Conservation (phyloP, 2,888 invertebrate species). For the Drosophila prostipennis region DNA sequence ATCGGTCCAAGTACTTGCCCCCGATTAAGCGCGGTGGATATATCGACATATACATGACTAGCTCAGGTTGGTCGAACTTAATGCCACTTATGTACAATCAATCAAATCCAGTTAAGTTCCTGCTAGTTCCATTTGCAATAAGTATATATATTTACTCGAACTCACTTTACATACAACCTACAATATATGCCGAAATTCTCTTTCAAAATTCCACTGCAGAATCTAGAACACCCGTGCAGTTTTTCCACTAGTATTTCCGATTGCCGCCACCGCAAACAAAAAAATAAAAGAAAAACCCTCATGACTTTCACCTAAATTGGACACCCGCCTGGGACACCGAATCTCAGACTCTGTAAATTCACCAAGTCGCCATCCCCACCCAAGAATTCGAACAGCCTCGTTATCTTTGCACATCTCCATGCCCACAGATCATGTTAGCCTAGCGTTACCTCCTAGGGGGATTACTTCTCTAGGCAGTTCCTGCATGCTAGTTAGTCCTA, state of each 20-base stretch:
- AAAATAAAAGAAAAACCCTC: conserved; percentile 15
- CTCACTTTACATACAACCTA: conserved; percentile 31
- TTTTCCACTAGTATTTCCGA: conserved; percentile 40
- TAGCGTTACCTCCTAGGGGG: conserved; percentile 28
- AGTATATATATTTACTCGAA: conserved; percentile 36
- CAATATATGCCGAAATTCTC: conserved; percentile 49
- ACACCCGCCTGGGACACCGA: conserved; percentile 14
- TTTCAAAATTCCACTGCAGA: conserved; percentile 53
- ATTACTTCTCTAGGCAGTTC: conserved; percentile 35
- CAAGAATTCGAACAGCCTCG: conserved; percentile 12
- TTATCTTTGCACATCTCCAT: conserved; percentile 18
- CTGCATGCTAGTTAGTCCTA: conserved; percentile 42
- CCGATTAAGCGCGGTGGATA: conserved; percentile 92
- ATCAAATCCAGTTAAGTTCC: conserved; percentile 33
- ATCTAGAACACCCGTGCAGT: conserved; percentile 56
- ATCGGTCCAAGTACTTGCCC: conserved; percentile 92
- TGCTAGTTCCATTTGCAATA: conserved; percentile 38
- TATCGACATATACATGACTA: conserved; percentile 93
- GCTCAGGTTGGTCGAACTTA: conserved; percentile 89
- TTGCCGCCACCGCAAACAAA: conserved; percentile 27
- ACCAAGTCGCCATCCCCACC: background rate
- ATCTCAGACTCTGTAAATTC: conserved; percentile 20
- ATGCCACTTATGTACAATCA: conserved; percentile 6
- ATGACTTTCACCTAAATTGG: conserved; percentile 25
- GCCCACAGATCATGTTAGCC: conserved; percentile 24